Conservation (phyloP, 1,140 invertebrate species). For the Heliconius nattereri region DNA sequence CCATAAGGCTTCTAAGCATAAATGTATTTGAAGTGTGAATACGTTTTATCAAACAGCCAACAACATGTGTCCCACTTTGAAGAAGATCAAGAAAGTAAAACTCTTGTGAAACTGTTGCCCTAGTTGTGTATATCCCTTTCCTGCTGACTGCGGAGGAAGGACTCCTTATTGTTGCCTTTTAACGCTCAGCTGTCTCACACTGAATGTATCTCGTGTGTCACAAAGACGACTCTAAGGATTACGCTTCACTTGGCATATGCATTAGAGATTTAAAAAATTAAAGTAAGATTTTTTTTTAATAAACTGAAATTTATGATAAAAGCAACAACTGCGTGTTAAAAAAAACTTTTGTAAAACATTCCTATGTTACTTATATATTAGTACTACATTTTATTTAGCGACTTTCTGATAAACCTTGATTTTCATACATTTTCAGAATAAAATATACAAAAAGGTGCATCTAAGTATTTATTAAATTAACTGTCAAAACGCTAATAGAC, state of each 20-base stretch:
- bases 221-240: constrained; percentile 13
- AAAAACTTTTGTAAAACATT: too few relatives aligned
- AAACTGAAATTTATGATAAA: too few relatives aligned
- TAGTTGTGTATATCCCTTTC: neutral
- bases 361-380: too few relatives aligned
- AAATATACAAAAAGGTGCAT: too few relatives aligned
- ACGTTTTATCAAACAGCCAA: neutral
- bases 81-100: neutral
- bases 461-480: too few relatives aligned
- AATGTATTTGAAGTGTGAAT: constrained; percentile 5
- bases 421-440: too few relatives aligned
- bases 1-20: neutral
- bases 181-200: constrained; percentile 15
- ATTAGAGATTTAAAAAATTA: neutral
- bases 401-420: too few relatives aligned
- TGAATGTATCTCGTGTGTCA: neutral
- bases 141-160: neutral
- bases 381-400: too few relatives aligned
- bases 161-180: constrained; percentile 13
- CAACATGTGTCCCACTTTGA: constrained; percentile 14
- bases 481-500: too few relatives aligned
- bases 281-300: neutral
- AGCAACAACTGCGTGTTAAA: too few relatives aligned
- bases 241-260: neutral
- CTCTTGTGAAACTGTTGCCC: constrained; percentile 4